phyloP scores from a whole-genome alignment of 2,888 invertebrate species.

The Cephus rjabovi region DNA sequence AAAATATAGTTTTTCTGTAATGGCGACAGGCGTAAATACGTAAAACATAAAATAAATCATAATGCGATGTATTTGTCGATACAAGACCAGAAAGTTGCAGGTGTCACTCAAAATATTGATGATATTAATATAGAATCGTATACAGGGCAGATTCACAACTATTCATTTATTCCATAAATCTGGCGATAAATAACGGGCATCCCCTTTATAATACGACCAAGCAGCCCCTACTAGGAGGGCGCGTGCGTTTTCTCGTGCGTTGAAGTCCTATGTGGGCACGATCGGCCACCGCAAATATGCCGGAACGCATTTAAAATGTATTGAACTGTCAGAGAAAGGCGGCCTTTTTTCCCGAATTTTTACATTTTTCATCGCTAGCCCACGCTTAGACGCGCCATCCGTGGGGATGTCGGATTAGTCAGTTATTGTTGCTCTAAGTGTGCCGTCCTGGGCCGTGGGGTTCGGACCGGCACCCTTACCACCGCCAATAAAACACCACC shows the following conservation, averaged over 20 bases:
- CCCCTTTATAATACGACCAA: neutral
- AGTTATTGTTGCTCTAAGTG: conserved; percentile 54
- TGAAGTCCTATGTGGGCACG: conserved; percentile 6
- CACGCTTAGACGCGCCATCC: conserved; percentile 18
- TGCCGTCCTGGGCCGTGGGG: conserved; percentile 27
- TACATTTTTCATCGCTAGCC: conserved; percentile 63
- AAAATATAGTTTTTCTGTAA: neutral
- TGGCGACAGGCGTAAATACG: neutral
- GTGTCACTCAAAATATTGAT: neutral
- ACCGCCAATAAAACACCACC: neutral
- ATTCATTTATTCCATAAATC: conserved; percentile 63
- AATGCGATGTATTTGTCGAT: neutral
- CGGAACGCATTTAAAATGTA: conserved; percentile 67
- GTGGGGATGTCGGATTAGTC: conserved; percentile 53
- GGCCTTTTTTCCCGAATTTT: conserved; percentile 56
- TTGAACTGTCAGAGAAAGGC: conserved; percentile 63
- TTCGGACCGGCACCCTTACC: conserved; percentile 22
- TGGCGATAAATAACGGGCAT: conserved; percentile 65
- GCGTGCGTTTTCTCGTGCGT: conserved; percentile 12
- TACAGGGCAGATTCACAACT: neutral
- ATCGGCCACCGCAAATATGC: conserved; percentile 56
- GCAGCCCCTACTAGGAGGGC: conserved; percentile 3
- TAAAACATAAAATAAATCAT: neutral
- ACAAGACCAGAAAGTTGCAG: neutral
- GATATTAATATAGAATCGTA: conserved; percentile 1